phyloP scores from a whole-genome alignment of 2,797 vertebrate genomes.

The Enteromius radiatus region DNA sequence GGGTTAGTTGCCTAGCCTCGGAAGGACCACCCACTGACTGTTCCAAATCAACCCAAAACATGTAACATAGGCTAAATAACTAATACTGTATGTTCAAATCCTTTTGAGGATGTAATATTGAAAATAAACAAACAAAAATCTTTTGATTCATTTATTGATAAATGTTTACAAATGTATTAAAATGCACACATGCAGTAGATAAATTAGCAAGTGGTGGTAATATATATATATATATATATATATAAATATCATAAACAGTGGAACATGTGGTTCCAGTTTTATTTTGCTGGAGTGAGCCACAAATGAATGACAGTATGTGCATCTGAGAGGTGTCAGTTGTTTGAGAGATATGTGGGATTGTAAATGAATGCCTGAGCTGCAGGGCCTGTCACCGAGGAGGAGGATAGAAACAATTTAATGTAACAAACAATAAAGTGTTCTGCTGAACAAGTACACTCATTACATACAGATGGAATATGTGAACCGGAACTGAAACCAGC shows the following conservation, averaged over 20 bases:
- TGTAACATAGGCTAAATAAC: neutral
- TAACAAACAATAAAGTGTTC: neutral
- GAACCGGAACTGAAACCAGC: neutral
- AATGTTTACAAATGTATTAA: neutral
- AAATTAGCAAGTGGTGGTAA: neutral
- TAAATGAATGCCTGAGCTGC: neutral
- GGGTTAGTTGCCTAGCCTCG: neutral
- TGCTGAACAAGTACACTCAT: neutral
- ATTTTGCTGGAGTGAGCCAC: neutral
- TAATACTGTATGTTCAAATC: neutral
- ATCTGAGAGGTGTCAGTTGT: slow-evolving; percentile 21
- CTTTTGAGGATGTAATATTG: neutral
- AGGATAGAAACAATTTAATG: neutral
- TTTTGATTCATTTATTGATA: neutral
- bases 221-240: too few species aligned
- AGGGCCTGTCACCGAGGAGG: neutral
- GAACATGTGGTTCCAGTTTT: neutral
- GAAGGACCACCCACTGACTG: neutral
- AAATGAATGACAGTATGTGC: neutral
- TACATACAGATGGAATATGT: neutral
- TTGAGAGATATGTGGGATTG: neutral
- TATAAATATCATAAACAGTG: too few species aligned
- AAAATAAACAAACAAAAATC: neutral
- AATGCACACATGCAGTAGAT: neutral
- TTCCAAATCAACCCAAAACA: neutral